Evolutionary conservation across 2,113 vertebrate genomes (phyloP).

Genomic region (Ibidorhyncha struthersii): DNA sequence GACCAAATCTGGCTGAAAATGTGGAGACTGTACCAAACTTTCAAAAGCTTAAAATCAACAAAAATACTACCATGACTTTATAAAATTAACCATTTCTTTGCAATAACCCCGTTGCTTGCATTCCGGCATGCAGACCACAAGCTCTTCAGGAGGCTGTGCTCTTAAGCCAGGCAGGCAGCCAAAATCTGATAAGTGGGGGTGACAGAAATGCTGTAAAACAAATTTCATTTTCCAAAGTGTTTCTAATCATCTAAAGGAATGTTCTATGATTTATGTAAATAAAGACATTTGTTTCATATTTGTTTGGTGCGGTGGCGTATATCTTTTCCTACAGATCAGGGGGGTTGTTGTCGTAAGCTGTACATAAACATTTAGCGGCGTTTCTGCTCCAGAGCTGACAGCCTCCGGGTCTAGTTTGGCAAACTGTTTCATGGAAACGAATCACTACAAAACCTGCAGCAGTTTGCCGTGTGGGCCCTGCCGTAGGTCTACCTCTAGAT

Average conservation of each 20-base stretch:
- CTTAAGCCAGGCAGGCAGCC: not conserved
- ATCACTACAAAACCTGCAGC: not conserved
- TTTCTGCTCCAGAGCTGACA: not conserved
- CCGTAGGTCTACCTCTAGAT: not conserved
- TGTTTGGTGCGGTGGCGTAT: not conserved
- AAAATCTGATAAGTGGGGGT: not conserved
- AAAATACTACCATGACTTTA: not conserved
- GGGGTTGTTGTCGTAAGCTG: not conserved
- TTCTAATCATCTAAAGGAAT: not conserved
- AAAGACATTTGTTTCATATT: not conserved
- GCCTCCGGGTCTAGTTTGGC: not conserved
- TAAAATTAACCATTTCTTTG: not conserved
- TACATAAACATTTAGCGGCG: not conserved
- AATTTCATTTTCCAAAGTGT: not conserved
- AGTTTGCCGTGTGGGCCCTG: not conserved
- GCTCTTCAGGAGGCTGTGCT: not conserved
- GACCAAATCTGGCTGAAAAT: not conserved
- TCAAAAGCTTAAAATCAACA: not conserved
- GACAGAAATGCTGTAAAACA: not conserved
- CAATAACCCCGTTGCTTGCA: not conserved
- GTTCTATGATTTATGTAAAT: not conserved
- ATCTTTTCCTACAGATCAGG: not conserved
- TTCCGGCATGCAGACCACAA: not conserved
- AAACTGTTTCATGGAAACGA: not conserved
- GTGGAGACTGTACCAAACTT: not conserved